Evolutionary conservation across 2,113 vertebrate genomes (phyloP), one percentile per base, ranked within the genome.

Genomic region (Peucedramus taeniatus): DNA sequence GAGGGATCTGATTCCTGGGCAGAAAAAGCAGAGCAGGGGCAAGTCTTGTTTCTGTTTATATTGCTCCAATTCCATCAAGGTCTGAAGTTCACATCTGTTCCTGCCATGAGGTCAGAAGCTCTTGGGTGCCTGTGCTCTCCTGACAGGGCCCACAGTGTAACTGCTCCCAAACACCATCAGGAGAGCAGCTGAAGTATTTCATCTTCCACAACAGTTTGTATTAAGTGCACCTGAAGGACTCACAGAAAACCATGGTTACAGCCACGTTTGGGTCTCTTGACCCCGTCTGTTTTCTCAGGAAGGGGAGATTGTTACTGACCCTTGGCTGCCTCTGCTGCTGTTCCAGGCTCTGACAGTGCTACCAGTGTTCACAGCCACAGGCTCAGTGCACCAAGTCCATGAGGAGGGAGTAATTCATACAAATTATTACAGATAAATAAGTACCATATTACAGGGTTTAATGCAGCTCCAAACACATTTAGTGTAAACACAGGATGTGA

Each of bases 191-290:
- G 10, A 53, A 65, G 5, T 20, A 18, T 56, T 77, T 17, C 4
- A 15, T 28, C 44, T 70, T 70, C 11, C 13, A 28, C 20, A 23
- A 39, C 2, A 40, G 18, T n/a, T 45, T 54, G 33, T 6, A 11
- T 35, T 64, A 65, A 81, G 45, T 2, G 8, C 28, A 27, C 44
- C 39, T 23, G 1, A 59, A 54, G 24, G 21, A 65, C 22, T 9
- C 0, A 0, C 13, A 61, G 57, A n/a, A 81, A 39, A 2, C 15
- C 6, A 2, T 0, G 22, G 20, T 20, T 85, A 27, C 44, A 76
- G 0, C 16, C 18, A 11, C 0, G 0, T 8, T 30, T 51, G 53
- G 9, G 15, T 24, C 45, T 39, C 3, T 17, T 44, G n/a, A 4
- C 5, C 14, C 39, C 1, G 0, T 24, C 0, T 9, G 3, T 71